Conservation (phyloP, 2,797 vertebrate genomes). For the Antrozous pallidus region DNA sequence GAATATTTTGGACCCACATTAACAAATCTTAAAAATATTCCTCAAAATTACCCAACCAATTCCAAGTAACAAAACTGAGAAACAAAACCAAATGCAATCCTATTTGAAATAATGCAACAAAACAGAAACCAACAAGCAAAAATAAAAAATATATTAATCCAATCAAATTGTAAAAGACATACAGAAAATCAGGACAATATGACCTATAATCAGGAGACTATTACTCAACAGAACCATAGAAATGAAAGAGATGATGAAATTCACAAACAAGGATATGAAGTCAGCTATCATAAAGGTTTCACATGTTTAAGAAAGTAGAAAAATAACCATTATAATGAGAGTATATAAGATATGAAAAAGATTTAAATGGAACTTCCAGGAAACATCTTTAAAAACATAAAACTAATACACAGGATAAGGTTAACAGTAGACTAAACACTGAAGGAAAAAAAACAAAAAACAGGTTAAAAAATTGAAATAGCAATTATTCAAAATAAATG, state of each 20-base stretch:
- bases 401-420: not conserved
- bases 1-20: not conserved
- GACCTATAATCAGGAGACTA: not conserved
- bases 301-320: not conserved
- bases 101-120: slow-evolving; percentile 7
- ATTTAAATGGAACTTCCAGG: not conserved
- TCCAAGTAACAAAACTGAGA: not conserved
- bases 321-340: not conserved
- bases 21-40: slow-evolving; percentile 3
- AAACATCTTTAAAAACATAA: not conserved
- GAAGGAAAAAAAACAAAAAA: not conserved
- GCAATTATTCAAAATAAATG: slow-evolving; percentile 12
- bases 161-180: not conserved
- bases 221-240: not conserved
- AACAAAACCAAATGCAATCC: not conserved
- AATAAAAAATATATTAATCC: slow-evolving; percentile 2
- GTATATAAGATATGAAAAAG: not conserved
- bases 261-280: not conserved
- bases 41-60: not conserved
- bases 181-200: not conserved
- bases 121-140: not conserved
- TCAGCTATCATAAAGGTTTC: not conserved
- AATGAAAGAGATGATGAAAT: not conserved
- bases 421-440: not conserved
- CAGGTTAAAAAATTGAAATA: not conserved